These are phyloP conservation scores for Mormoops blainvillei DNA, from an alignment of 2,113 vertebrate genomes.

Conservation along the genomic window DNA sequence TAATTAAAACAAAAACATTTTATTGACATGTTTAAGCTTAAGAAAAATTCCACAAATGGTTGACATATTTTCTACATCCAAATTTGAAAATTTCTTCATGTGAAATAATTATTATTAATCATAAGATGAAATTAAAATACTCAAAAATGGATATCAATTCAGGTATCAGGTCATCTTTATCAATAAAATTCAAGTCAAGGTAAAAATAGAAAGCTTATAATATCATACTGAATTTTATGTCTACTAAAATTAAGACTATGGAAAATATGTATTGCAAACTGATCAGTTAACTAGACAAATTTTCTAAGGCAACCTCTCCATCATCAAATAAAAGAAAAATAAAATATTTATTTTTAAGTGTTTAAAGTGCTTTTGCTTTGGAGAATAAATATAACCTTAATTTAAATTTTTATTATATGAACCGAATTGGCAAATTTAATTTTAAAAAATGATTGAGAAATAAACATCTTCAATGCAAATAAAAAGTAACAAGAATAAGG, in stretches of 20 bases:
- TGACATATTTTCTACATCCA: not conserved
- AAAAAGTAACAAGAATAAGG: not conserved
- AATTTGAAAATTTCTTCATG: not conserved
- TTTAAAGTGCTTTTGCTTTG: not conserved
- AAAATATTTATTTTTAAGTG: not conserved
- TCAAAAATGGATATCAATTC: not conserved
- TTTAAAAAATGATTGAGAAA: not conserved
- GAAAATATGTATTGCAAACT: not conserved
- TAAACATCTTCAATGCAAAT: not conserved
- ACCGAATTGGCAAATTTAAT: not conserved
- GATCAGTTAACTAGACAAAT: not conserved
- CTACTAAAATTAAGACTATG: not conserved
- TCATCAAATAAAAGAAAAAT: not conserved
- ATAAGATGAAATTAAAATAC: not conserved
- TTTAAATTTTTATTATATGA: not conserved
- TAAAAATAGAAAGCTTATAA: not conserved
- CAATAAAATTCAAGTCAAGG: slow-evolving; percentile 12
- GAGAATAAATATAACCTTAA: not conserved
- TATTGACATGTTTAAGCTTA: not conserved
- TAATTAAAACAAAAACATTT: not conserved
- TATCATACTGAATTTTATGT: not conserved
- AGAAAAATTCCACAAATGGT: not conserved
- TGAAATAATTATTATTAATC: not conserved
- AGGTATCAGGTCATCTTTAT: not conserved
- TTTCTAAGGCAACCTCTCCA: not conserved